These are phyloP conservation scores for Cybosia mesomella DNA, from an alignment of 2,888 invertebrate genomes.

Conservation along the genomic window DNA sequence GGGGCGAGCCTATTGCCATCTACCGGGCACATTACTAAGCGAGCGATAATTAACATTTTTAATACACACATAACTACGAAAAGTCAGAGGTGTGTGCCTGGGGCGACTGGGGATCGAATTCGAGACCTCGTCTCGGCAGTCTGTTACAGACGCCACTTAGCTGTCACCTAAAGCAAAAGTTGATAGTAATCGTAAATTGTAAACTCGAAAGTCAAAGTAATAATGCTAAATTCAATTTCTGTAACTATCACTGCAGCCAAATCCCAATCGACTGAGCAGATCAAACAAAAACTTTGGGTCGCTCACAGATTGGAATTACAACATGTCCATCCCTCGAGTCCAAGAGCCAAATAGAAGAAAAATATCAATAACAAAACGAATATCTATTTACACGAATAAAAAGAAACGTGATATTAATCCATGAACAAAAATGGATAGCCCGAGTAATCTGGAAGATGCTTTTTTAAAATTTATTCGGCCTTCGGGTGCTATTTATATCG, in stretches of 20 bases:
- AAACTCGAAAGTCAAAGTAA: no score
- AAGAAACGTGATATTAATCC: conserved; percentile 50
- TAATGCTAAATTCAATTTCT: not conserved
- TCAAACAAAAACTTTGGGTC: conserved; percentile 19
- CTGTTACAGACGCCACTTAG: no score
- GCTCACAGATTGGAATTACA: conserved; percentile 18
- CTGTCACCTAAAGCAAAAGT: no score
- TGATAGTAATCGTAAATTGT: no score
- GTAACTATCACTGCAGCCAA: conserved; percentile 17
- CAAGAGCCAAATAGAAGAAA: conserved; percentile 20
- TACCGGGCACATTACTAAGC: no score
- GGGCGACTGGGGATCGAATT: no score
- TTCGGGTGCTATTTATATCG: conserved; percentile 83
- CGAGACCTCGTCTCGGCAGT: no score
- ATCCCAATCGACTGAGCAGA: conserved; percentile 16
- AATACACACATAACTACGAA: no score
- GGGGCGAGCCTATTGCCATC: no score
- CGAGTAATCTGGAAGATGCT: conserved; percentile 67
- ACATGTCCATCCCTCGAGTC: conserved; percentile 12
- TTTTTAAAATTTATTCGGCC: conserved; percentile 84
- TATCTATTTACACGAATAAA: conserved; percentile 44
- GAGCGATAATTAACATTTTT: no score
- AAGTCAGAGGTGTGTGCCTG: no score
- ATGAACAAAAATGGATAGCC: conserved; percentile 51
- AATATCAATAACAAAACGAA: conserved; percentile 37